Evolutionary conservation across 2,888 invertebrate genomes (phyloP).

Genomic region (Philopedon plagiatum): DNA sequence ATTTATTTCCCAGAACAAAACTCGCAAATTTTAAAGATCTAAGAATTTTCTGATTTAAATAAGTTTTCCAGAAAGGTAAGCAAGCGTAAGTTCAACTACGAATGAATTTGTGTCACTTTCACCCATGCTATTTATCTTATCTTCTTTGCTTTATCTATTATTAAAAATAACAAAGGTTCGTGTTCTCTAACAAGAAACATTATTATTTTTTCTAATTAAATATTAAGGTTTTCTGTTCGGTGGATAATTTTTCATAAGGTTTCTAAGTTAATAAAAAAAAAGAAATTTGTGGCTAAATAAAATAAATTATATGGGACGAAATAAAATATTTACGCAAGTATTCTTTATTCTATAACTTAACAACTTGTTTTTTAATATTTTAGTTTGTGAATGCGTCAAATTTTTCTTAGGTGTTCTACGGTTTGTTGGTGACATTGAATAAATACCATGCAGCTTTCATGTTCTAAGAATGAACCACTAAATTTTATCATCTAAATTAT

Average conservation of each 20-base stretch:
- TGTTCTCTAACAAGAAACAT: not conserved
- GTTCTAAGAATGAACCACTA: conserved; percentile 9
- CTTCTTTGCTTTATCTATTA: not conserved
- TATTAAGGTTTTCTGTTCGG: not conserved
- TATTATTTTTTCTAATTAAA: not conserved
- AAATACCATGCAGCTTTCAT: conserved; percentile 15
- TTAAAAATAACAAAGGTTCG: not conserved
- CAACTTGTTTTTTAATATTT: not conserved
- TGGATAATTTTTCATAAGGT: not conserved
- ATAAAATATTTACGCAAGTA: not conserved
- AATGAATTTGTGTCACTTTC: not conserved
- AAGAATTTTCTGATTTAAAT: too few relatives aligned
- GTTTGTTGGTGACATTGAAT: conserved; percentile 10
- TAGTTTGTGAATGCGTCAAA: not conserved
- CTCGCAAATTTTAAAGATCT: too few relatives aligned
- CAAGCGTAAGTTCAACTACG: too few relatives aligned
- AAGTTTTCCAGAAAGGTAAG: too few relatives aligned
- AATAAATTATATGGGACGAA: too few relatives aligned
- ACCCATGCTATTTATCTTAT: not conserved
- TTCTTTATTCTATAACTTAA: not conserved
- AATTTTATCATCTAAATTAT: conserved; percentile 17
- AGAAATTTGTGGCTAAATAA: too few relatives aligned
- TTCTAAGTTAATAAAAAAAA: not conserved
- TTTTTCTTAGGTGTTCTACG: not conserved
- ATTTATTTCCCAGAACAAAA: too few relatives aligned